Base-by-base conservation (phyloP, 1,140 invertebrate genomes). In the Protaetia brevitarsis region DNA sequence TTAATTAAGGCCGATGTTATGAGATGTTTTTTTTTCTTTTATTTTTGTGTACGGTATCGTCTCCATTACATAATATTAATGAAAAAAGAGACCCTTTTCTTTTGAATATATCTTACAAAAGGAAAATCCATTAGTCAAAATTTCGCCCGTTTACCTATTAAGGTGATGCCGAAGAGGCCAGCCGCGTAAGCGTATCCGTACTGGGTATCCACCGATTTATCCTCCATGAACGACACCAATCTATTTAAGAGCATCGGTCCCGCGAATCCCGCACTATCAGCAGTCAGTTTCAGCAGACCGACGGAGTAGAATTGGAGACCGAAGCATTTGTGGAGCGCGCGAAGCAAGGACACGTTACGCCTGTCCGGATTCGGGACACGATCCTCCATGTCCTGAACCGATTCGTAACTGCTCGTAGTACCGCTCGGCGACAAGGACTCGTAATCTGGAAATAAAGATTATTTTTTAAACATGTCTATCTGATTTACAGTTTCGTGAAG, bases 291-390 rank as follows among this genome's bases (percentile, higher is more conserved):
- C 2, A 98, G 76, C 66, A 97, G 76, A 27, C 96, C 97, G 74
- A 98, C 87, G 13, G 85, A 83, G 74, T 96, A 95, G 82, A 97
- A 98, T 76, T 95, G 88, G 64, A 86, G 76, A 21, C 92, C 95
- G 80, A 95, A 98, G 71, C 88, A 88, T 64, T 81, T 84, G 74
- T 95, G 88, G n/a, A 98, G 77, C 0, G 89, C 86, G 67, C 82
- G 83, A 0, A 96, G 75, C 10, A 97, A 75, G 1, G 88, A 86
- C 3, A 85, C 79, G 71, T 85, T 84, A 21, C 82, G 82, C 64
- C 78, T 74, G 26, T 4, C 26, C 4, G 13, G 16, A 26, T 16
- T 29, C 28, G 21, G 7, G 23, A 56, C 62, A 16, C 41, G 4
- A 21, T 64, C 66, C 19, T 51, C 41, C 4, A 23, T 23, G 6